Percentiles rank a stretch among this genome's conserved stretches.
Conservation (phyloP, 1,140 invertebrate genomes). For the Ectropis grisescens region DNA sequence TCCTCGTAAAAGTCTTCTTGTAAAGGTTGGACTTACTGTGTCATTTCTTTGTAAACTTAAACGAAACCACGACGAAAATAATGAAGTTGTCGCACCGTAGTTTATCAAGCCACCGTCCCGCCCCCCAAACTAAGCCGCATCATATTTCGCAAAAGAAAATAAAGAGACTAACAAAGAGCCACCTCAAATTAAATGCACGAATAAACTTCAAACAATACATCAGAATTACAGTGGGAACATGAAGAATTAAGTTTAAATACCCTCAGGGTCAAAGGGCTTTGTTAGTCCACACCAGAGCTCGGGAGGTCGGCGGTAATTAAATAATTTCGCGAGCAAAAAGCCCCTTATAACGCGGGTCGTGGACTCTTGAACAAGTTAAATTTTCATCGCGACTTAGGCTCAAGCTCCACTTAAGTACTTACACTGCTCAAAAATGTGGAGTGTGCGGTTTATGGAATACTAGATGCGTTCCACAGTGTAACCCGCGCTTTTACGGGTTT, state of each 20-base stretch:
- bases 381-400: conserved; percentile 14
- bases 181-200: conserved; percentile 5
- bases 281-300: conserved; percentile 13
- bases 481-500: too few relatives aligned
- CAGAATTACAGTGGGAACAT: conserved; percentile 9
- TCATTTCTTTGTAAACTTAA: too few relatives aligned
- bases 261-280: conserved; percentile 15
- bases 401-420: conserved; percentile 2
- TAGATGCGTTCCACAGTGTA: too few relatives aligned
- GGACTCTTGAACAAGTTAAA: conserved; percentile 19
- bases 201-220: conserved; percentile 8
- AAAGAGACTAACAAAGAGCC: neutral
- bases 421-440: neutral
- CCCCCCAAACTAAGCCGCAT: too few relatives aligned
- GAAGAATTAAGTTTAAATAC: conserved; percentile 24
- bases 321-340: conserved; percentile 20
- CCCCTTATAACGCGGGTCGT: conserved; percentile 8
- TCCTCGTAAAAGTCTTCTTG: too few relatives aligned
- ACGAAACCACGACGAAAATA: too few relatives aligned
- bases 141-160: too few relatives aligned
- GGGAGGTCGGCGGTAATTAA: conserved; percentile 14
- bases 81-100: too few relatives aligned
- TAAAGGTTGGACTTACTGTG: too few relatives aligned
- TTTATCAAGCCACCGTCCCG: too few relatives aligned
- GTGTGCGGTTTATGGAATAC: too few relatives aligned